Percentiles rank a stretch among this genome's conserved stretches.
Evolutionary conservation across 2,888 invertebrate genomes (phyloP).

Genomic region (Gryllus longicercus): DNA sequence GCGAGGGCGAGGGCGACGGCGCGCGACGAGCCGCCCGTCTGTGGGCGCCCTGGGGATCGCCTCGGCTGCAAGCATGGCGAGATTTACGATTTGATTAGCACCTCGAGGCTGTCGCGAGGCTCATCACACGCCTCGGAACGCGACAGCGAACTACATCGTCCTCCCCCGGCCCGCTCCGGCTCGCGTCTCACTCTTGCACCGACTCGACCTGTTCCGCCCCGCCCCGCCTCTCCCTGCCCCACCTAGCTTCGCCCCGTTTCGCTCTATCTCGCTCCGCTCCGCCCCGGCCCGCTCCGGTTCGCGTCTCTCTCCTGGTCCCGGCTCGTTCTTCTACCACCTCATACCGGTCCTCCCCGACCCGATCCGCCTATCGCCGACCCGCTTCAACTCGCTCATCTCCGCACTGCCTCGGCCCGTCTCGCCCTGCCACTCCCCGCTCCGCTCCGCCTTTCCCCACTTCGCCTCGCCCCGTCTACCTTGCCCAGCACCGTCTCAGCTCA

Average conservation of each 20-base stretch:
- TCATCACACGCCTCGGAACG: neutral
- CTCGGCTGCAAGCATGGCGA: neutral
- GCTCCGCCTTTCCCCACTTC: no score
- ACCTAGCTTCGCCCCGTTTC: no score
- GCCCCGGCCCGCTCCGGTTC: no score
- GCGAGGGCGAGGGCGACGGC: no score
- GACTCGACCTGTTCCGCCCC: neutral
- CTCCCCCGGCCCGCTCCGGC: neutral
- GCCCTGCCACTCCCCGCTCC: no score
- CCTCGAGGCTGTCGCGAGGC: neutral
- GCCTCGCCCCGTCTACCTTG: neutral
- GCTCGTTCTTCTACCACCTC: no score
- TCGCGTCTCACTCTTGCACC: neutral
- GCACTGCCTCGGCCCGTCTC: no score
- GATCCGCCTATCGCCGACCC: neutral
- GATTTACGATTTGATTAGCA: constrained; percentile 17
- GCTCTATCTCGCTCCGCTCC: no score
- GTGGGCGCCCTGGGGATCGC: neutral
- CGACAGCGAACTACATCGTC: no score
- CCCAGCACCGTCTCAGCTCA: neutral
- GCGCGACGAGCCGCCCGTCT: neutral
- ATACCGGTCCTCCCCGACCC: neutral
- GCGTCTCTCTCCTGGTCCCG: no score
- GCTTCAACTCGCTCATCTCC: accelerated
- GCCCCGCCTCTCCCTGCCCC: neutral